Evolutionary conservation across 2,113 vertebrate genomes (phyloP), one percentile per base, ranked within the genome.

Genomic region (Crotalus tigris): DNA sequence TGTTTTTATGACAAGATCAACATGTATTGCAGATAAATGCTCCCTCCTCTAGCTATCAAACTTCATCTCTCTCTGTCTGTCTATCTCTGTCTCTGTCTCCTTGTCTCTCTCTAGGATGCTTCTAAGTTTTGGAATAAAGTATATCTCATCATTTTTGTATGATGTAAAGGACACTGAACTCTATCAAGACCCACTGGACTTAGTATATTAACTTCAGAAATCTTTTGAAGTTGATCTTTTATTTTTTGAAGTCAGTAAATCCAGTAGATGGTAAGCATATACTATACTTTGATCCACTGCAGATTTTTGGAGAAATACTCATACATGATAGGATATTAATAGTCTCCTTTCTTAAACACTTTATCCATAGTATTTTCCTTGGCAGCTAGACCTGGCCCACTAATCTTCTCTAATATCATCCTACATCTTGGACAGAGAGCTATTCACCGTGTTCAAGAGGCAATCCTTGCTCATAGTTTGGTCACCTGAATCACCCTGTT

Each of bases 171-270:
- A 53, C 93, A 85, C 57, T 87, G 55, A 26, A 10, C 29, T 58
- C 24, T 88, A 24, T 55, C 61, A 85, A 39, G 49, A 0, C 55
- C 55, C 92, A 94, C 92, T 96, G 95, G 92, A 91, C 59, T 91
- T 94, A 95, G 49, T 85, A 91, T 88, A 44, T 95, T 93, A 96
- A 94, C 91, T 92, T 89, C 59, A 92, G 94, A 97, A 98, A 97
- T 95, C 92, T 11, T 69, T 69, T 69, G 0, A 85, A 91, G 92
- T 92, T 96, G 95, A 97, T 97, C 94, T 44, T 86, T 89, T 26
- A 95, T 97, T 97, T 96, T 97, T 97, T 97, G 94, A 95, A 91
- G 91, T 96, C 94, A 89, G 91, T 93, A 95, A 93, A 15, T 96
- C 94, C 91, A 95, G 94, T 96, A 96, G 95, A 97, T 96, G n/a